Conservation (phyloP, 2,797 vertebrate genomes). For the Hippocampus kuda region DNA sequence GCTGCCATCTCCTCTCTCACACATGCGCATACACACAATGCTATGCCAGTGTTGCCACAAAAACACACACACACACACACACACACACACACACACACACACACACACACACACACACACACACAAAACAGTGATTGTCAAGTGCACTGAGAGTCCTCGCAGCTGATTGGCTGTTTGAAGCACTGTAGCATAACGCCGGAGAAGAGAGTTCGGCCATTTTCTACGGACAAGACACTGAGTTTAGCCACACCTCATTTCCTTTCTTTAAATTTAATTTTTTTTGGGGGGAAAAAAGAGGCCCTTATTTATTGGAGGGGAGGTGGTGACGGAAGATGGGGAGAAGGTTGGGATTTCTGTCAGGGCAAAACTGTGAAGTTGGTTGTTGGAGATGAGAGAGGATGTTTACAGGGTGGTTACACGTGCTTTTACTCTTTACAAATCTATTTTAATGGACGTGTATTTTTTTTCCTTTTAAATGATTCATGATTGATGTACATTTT, state of each 20-base stretch:
- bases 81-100: background rate
- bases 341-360: constrained; percentile 24
- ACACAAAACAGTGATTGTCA: constrained; percentile 4
- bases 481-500: constrained; percentile 56
- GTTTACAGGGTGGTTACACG: constrained; percentile 49
- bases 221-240: constrained; percentile 28
- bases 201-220: constrained; percentile 19
- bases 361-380: constrained; percentile 36
- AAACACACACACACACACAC: background rate
- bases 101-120: background rate
- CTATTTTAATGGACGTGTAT: background rate
- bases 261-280: constrained; percentile 34
- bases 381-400: constrained; percentile 3
- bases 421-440: constrained; percentile 26
- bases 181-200: constrained; percentile 44
- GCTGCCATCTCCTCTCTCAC: constrained; percentile 14
- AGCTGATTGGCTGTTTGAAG: constrained; percentile 28
- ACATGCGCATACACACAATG: constrained; percentile 12
- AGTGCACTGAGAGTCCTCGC: constrained; percentile 46
- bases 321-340: constrained; percentile 15
- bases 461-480: constrained; percentile 57
- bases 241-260: constrained; percentile 44
- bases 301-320: constrained; percentile 55
- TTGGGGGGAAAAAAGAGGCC: constrained; percentile 17
- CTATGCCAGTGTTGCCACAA: constrained; percentile 2